Conservation (phyloP, 2,797 vertebrate genomes). For the Glyptemys insculpta region DNA sequence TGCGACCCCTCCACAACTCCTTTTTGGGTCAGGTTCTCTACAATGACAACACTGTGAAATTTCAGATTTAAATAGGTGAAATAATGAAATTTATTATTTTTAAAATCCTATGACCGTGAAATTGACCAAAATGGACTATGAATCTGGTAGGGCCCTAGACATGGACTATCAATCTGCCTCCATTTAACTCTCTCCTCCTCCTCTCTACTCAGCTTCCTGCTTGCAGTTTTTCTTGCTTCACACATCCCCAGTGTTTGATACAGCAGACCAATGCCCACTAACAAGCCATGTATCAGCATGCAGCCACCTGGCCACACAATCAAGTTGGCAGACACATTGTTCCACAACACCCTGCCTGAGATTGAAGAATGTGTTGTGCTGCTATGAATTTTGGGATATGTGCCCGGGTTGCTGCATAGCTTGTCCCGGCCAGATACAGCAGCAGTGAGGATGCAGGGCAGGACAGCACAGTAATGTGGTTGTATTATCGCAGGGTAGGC, state of each 20-base stretch:
- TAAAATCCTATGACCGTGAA: no score
- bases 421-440: not conserved
- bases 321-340: not conserved
- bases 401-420: not conserved
- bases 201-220: not conserved
- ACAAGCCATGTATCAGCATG: not conserved
- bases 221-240: not conserved
- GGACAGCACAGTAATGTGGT: not conserved
- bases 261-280: not conserved
- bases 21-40: no score
- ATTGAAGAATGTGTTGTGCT: not conserved
- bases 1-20: no score
- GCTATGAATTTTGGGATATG: not conserved
- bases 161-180: not conserved
- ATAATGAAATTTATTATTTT: no score
- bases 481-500: not conserved
- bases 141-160: no score
- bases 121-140: no score
- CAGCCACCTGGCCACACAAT: not conserved
- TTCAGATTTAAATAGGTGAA: no score
- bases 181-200: not conserved
- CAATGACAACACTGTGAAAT: no score
- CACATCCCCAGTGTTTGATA: not conserved
- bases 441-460: not conserved
- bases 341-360: not conserved